These are phyloP conservation scores for Lepus timidus DNA, from an alignment of 2,113 vertebrate genomes.

Conservation along the genomic window DNA sequence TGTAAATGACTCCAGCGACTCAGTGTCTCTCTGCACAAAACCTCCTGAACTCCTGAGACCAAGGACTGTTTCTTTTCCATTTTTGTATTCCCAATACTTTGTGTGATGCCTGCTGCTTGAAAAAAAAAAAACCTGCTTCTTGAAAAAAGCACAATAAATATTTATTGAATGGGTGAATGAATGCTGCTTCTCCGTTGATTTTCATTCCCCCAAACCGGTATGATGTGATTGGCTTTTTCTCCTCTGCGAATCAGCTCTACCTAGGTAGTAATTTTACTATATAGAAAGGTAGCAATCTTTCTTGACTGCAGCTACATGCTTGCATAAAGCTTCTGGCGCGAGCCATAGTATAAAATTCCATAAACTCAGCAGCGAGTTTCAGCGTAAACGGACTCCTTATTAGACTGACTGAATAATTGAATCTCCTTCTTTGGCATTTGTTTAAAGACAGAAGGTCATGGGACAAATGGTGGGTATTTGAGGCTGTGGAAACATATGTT, in stretches of 20 bases:
- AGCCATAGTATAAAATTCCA: slow-evolving; percentile 52
- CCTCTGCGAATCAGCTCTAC: not conserved
- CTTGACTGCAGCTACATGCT: not conserved
- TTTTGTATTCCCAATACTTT: slow-evolving; percentile 34
- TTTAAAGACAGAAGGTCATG: slow-evolving; percentile 80
- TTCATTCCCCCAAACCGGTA: slow-evolving; percentile 5
- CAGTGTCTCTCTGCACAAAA: slow-evolving; percentile 18
- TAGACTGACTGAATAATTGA: slow-evolving; percentile 72
- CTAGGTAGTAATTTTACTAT: slow-evolving; percentile 7
- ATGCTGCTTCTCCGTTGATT: slow-evolving; percentile 30
- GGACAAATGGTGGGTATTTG: slow-evolving; percentile 72
- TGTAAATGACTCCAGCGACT: slow-evolving; percentile 51
- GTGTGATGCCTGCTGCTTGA: slow-evolving; percentile 6
- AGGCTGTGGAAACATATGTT: slow-evolving; percentile 77
- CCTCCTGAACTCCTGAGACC: slow-evolving; percentile 33
- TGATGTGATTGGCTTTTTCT: not conserved
- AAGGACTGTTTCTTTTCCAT: slow-evolving; percentile 7
- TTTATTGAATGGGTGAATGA: slow-evolving; percentile 10
- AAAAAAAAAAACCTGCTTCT: slow-evolving; percentile 36
- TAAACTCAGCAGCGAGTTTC: slow-evolving; percentile 58
- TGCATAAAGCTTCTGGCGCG: slow-evolving; percentile 18
- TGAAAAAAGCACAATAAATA: slow-evolving; percentile 53
- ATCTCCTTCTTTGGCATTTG: slow-evolving; percentile 80
- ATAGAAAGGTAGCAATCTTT: slow-evolving; percentile 14
- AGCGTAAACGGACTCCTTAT: slow-evolving; percentile 70